Percentiles rank a stretch among this genome's conserved stretches.
phyloP scores from a whole-genome alignment of 2,113 vertebrate species.

The Mesitornis unicolor region DNA sequence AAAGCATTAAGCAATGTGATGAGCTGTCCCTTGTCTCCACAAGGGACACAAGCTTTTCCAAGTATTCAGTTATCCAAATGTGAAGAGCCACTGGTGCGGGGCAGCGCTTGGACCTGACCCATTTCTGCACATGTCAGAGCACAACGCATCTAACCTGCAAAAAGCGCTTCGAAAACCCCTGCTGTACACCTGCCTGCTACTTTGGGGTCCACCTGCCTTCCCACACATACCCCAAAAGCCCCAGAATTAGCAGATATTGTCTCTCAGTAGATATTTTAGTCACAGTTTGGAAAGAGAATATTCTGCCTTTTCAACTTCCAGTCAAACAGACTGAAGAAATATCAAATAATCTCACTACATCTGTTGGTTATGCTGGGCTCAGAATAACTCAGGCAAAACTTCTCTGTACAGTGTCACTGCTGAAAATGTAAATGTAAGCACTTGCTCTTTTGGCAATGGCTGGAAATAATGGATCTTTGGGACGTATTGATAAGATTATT shows the following conservation, averaged over 20 bases:
- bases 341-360: background rate
- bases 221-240: background rate
- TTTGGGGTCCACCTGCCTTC: background rate
- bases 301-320: background rate
- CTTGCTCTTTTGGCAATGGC: background rate
- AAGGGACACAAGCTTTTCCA: background rate
- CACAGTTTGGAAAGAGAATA: background rate
- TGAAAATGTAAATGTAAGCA: background rate
- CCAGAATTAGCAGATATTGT: background rate
- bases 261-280: background rate
- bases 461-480: background rate
- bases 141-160: background rate
- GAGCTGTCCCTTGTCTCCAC: background rate
- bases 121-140: background rate
- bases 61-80: background rate
- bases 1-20: background rate
- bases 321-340: background rate
- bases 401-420: background rate
- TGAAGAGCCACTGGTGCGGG: background rate
- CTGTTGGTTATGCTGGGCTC: background rate
- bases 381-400: background rate
- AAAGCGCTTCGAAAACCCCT: background rate
- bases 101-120: background rate
- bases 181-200: background rate
- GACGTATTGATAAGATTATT: fast-evolving